Evolutionary conservation across 2,888 invertebrate species (phyloP), one percentile per base, ranked within the genome.

Genomic region (Philereme transversata): DNA sequence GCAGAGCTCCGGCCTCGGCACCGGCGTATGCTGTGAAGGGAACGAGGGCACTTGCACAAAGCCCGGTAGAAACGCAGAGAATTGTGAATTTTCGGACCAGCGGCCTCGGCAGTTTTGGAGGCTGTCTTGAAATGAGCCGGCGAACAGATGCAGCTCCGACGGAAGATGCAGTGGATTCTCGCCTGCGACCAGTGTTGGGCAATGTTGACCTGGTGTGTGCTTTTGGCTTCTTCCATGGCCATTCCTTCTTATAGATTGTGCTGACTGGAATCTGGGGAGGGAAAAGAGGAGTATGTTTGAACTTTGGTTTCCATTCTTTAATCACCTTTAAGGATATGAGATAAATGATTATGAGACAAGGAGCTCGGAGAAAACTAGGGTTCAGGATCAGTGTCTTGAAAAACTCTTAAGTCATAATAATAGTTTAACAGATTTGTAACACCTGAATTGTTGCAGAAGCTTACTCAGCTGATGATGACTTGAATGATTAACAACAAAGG

Each of bases 141-240:
- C 96, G 93, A 7, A 97, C 96, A 0, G 97, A 97, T 0, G 95
- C 95, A 0, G 96, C 96, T 1, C 96, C 96, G 38, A 96, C 95
- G 0, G 96, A 96, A 51, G 96, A 96, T 35, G 95, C 94, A 56
- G 95, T 93, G 0, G 96, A 96, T 74, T 96, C 96, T 10, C 95
- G 90, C 4, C 95, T 91, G 4, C 94, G 89, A 5, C 82, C 79
- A 3, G 78, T 75, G 8, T 73, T 69, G 5, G 72, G 70, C 6
- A 68, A 73, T 2, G 78, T 64, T 4, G 77, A 72, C 55, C 83
- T 76, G 8, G 73, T 71, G 0, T 84, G 81, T 10, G 77, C 73
- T 69, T 86, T 88, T 56, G 82, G 80, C 64, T 90, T 89, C 71
- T 76, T 86, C 92, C 92, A 92, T 47, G 88, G 87, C 91, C 91